phyloP scores from a whole-genome alignment of 2,888 invertebrate species.

The Amiota communis region DNA sequence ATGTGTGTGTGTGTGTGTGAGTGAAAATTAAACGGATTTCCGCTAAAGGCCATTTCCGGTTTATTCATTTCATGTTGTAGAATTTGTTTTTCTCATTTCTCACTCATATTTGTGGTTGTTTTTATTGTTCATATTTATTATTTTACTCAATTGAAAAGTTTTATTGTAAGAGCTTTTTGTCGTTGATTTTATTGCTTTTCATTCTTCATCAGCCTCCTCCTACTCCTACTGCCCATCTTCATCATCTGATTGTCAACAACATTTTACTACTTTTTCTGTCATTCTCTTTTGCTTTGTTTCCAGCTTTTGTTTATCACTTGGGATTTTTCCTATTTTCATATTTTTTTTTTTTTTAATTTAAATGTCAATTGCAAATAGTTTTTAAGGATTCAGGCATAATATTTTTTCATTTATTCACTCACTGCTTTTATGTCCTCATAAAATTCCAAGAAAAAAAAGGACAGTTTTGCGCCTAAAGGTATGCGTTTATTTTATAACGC shows the following conservation, averaged over 20 bases:
- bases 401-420: background rate
- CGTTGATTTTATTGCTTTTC: constrained; percentile 5
- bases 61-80: constrained; percentile 13
- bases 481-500: constrained; percentile 48
- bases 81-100: constrained; percentile 9
- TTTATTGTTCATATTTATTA: background rate
- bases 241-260: no score
- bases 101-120: constrained; percentile 6
- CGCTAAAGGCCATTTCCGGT: constrained; percentile 62
- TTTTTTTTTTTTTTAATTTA: constrained; percentile 26
- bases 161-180: constrained; percentile 11
- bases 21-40: constrained; percentile 66
- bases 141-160: constrained; percentile 12
- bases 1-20: constrained; percentile 6
- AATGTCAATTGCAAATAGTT: constrained; percentile 29
- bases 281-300: background rate
- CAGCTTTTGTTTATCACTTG: background rate
- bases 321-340: background rate
- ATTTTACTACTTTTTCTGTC: background rate
- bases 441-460: constrained; percentile 7
- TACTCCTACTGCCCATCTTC: no score
- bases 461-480: constrained; percentile 49
- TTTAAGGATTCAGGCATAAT: background rate
- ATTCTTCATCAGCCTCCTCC: background rate
- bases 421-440: background rate